Evolutionary conservation across 2,888 invertebrate genomes (phyloP).

Genomic region (Tyria jacobaeae): DNA sequence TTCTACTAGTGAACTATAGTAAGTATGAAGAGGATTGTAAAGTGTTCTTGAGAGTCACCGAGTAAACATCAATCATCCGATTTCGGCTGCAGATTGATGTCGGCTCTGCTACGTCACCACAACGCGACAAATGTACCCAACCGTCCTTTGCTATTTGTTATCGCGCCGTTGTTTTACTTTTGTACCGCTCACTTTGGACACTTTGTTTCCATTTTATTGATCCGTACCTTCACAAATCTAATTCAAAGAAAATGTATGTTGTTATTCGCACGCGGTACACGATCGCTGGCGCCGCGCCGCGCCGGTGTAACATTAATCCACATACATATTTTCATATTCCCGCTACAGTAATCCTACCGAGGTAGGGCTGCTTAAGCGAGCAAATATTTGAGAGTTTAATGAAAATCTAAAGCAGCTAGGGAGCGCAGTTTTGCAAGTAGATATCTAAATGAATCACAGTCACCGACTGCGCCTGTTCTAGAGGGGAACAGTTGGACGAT

Average conservation of each 20-base stretch:
- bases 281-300: constrained; percentile 60
- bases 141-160: constrained; percentile 55
- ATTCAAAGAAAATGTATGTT: constrained; percentile 63
- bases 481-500: constrained; percentile 70
- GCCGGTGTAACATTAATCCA: constrained; percentile 68
- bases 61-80: constrained; percentile 70
- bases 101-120: constrained; percentile 48
- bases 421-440: constrained; percentile 72
- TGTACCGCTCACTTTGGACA: constrained; percentile 59
- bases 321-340: constrained; percentile 75
- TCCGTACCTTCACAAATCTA: constrained; percentile 67
- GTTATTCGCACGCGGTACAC: constrained; percentile 66
- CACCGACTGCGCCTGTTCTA: constrained; percentile 61
- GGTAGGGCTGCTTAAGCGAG: constrained; percentile 67
- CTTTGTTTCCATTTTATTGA: constrained; percentile 68
- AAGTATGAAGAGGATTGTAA: constrained; percentile 47
- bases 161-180: constrained; percentile 65
- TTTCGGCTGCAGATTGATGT: constrained; percentile 60
- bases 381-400: constrained; percentile 82
- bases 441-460: constrained; percentile 78
- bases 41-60: constrained; percentile 59
- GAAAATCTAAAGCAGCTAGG: constrained; percentile 75
- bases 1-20: constrained; percentile 50
- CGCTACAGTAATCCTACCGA: constrained; percentile 65
- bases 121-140: constrained; percentile 57